Evolutionary conservation across 1,140 invertebrate species (phyloP), one percentile per base, ranked within the genome.

Genomic region (Orchestia grillus): DNA sequence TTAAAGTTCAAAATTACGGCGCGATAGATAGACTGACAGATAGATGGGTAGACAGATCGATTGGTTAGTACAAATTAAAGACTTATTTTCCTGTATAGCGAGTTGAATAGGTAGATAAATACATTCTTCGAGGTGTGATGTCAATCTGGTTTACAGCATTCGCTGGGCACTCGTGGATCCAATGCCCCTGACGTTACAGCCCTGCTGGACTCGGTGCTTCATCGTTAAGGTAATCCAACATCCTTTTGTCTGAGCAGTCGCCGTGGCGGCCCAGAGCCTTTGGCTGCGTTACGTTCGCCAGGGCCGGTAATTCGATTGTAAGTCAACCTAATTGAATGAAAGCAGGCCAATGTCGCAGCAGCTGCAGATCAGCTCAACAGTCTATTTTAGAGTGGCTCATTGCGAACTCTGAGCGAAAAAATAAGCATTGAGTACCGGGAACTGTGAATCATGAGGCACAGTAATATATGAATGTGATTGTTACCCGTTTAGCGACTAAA

Each of bases 261-360:
- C 62, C 1, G 11, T 15, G 15, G 62, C 28, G 62, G 62, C 28
- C 1, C 62, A 36, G 62, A 36, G 62, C 62, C 62, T 36, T 1
- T 36, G 62, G 11, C 92, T 94, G 3, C 92, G 44, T 47, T 36
- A 19, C 44, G 44, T 16, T 44, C 41, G 6, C 92, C 92, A 94
- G 92, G 44, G 43, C 44, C 44, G 36, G 23, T 94, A 94, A 94
- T 47, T 94, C 44, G 44, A 94, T 94, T 94, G 92, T 94, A 45
- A 94, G 92, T 94, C 43, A 94, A 45, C 92, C 92, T 94, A 94
- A 94, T 94, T 45, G 92, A 19, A 94, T 94, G 44, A 94, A 45
- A 94, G 44, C 62, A 36, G 62, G 62, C 62, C 62, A 77, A 77
- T 77, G 62, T 19, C 28, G 62, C 11, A 77, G 62, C 62, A 77